These are phyloP conservation scores for Sebastes oblongus DNA, from an alignment of 2,797 vertebrate genomes.

Conservation along the genomic window DNA sequence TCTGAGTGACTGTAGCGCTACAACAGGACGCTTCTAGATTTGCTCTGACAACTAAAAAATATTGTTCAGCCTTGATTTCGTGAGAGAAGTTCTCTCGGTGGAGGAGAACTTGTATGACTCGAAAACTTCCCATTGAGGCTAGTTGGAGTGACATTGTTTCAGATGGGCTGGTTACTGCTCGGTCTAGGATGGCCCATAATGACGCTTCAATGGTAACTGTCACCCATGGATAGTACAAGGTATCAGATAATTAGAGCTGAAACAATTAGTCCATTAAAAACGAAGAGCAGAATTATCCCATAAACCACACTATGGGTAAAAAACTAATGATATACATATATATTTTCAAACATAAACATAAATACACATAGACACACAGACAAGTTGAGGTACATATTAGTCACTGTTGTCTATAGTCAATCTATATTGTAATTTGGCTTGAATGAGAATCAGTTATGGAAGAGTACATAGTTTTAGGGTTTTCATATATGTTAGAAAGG, in stretches of 20 bases:
- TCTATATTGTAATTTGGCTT: too few relatives aligned
- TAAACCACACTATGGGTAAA: too few relatives aligned
- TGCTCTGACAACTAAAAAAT: slow-evolving; percentile 29
- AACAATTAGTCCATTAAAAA: too few relatives aligned
- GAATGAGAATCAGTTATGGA: too few relatives aligned
- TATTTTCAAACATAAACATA: too few relatives aligned
- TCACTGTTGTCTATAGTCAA: too few relatives aligned
- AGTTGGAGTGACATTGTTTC: neutral
- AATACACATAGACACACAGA: too few relatives aligned
- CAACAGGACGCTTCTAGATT: slow-evolving; percentile 25
- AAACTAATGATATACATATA: too few relatives aligned
- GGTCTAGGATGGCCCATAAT: neutral
- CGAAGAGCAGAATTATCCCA: too few relatives aligned
- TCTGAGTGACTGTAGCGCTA: slow-evolving; percentile 11
- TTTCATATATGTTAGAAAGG: too few relatives aligned
- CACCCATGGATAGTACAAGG: neutral
- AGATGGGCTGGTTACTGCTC: neutral
- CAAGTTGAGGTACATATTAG: too few relatives aligned
- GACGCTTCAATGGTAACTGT: neutral
- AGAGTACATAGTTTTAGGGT: too few relatives aligned
- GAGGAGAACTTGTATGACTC: neutral
- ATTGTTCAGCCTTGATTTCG: neutral
- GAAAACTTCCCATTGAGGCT: neutral
- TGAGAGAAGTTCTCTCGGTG: slow-evolving; percentile 11
- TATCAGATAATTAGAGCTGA: neutral